A percentile compares a stretch with the other conserved stretches of the same genome.
phyloP scores from a whole-genome alignment of 2,888 invertebrate species.

The Clanis bilineata region DNA sequence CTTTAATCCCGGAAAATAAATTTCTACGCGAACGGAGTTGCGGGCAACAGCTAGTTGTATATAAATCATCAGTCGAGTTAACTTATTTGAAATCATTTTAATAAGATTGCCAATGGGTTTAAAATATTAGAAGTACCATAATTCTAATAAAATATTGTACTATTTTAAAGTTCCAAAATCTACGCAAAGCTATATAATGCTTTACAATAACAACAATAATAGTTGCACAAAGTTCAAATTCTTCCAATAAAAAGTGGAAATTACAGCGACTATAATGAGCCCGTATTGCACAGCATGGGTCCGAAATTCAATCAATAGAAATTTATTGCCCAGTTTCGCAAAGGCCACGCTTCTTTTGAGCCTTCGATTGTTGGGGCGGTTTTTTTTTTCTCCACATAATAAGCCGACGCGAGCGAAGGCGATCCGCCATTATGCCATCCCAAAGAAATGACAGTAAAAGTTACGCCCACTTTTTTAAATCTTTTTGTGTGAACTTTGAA shows the following conservation, averaged over 20 bases:
- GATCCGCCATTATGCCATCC: constrained; percentile 60
- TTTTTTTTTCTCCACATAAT: constrained; percentile 58
- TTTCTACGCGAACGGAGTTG: too few relatives aligned
- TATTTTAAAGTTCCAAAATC: not conserved
- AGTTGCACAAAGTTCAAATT: constrained; percentile 28
- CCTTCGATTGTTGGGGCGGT: constrained; percentile 61
- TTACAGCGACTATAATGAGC: constrained; percentile 74
- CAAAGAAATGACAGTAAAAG: constrained; percentile 73
- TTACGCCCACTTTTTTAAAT: constrained; percentile 79
- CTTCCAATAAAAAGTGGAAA: constrained; percentile 55
- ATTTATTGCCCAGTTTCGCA: constrained; percentile 80
- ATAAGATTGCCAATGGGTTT: not conserved
- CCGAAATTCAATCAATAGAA: constrained; percentile 79
- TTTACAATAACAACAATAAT: constrained; percentile 6
- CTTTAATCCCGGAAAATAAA: too few relatives aligned
- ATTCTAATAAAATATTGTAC: not conserved
- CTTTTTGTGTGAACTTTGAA: constrained; percentile 63
- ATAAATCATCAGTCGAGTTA: too few relatives aligned
- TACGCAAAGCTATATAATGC: not conserved
- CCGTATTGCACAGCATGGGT: constrained; percentile 79
- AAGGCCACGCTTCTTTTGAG: constrained; percentile 70
- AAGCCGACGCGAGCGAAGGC: constrained; percentile 66
- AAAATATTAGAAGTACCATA: not conserved
- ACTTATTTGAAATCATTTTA: too few relatives aligned
- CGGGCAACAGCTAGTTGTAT: too few relatives aligned